Conservation (phyloP, 2,113 vertebrate genomes). For the Eretmochelys imbricata region DNA sequence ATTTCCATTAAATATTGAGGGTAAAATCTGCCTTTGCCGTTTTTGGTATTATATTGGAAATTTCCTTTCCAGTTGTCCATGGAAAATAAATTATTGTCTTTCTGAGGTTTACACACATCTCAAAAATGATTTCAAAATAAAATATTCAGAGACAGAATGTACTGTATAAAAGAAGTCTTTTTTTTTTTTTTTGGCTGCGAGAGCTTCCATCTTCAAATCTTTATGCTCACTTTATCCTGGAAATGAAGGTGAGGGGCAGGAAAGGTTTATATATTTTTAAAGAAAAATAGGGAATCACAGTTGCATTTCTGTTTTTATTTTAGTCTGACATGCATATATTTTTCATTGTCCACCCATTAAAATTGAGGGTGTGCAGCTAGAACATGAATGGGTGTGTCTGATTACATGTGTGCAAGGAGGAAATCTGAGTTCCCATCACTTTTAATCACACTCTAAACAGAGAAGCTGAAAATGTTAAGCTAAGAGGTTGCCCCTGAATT, state of each 20-base stretch:
- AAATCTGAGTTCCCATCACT: background rate
- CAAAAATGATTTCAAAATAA: background rate
- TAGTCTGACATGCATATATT: background rate
- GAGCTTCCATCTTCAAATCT: background rate
- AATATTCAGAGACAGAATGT: constrained; percentile 12
- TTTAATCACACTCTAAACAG: background rate
- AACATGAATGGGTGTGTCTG: background rate
- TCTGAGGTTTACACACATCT: rapidly evolving
- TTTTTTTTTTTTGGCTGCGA: constrained; percentile 6
- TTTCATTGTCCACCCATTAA: too few species aligned
- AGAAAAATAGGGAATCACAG: background rate
- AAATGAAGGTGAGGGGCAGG: background rate
- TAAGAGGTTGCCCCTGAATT: background rate
- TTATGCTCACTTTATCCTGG: background rate
- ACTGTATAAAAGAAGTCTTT: background rate
- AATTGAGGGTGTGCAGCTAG: background rate
- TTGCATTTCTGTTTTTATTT: background rate
- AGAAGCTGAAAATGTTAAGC: background rate
- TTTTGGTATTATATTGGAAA: constrained; percentile 6
- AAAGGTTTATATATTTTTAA: background rate
- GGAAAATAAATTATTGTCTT: background rate
- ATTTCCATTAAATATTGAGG: background rate
- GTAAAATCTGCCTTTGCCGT: background rate
- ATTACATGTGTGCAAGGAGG: background rate
- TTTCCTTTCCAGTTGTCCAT: background rate